Evolutionary conservation across 2,113 vertebrate genomes (phyloP), one percentile per base, ranked within the genome.

Genomic region (Chlamydotis undulata): DNA sequence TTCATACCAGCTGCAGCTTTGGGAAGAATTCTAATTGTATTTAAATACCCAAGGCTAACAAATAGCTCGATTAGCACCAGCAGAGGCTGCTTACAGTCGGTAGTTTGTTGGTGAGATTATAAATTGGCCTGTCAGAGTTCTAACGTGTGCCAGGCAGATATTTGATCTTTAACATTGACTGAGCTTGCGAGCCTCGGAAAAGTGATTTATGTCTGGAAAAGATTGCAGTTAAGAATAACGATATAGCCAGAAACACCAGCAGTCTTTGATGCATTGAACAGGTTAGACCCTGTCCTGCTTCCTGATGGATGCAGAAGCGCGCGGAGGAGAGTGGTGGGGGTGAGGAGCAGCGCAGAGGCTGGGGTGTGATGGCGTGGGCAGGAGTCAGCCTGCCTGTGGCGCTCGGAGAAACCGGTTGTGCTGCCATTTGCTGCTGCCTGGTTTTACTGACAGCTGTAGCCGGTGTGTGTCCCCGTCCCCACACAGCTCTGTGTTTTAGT

Each of bases 1-100:
- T 94, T 94, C 69, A 74, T 69, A 8, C 78, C 84, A 63, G 17
- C 90, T 81, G 49, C 71, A 39, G 89, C 88, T 94, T 95, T 76
- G 87, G 93, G 61, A 94, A 39, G 84, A 94, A 83, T 96, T 92
- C 68, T 91, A 91, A 94, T 95, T 93, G 82, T 70, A 91, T 83
- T 85, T 87, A 89, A 95, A 91, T 92, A 97, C 85, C 93, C 29
- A 52, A 90, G 89, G 94, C 89, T 90, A 81, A 89, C 43, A 14
- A 96, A 86, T 95, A 90, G 80, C 94, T 93, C 41, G 21, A 94
- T 96, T 85, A 96, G 73, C 83, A 64, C 76, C 2, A 7, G 45
- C 49, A 39, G 76, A 87, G 69, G 45, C 78, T 2, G 12, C 84
- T 96, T 70, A 2, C 11, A 85, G 89, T 81, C 94, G 94, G 81